These are phyloP conservation scores for Spea hammondii DNA, from an alignment of 2,797 vertebrate genomes.

Conservation along the genomic window DNA sequence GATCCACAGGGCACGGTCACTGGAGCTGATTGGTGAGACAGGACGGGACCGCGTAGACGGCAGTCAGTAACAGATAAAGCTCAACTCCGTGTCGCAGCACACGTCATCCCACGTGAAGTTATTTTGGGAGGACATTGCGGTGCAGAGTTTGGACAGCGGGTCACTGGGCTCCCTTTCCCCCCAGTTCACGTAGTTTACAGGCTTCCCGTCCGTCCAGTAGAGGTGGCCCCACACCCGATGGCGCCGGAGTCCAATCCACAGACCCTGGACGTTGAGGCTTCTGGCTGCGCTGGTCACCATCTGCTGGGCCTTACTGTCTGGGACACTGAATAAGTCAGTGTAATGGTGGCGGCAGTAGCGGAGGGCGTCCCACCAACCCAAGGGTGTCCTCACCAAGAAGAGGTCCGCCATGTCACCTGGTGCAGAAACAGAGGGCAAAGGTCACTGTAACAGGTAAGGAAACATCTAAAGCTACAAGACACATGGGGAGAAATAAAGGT, in stretches of 20 bases:
- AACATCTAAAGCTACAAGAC: neutral
- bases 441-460: neutral
- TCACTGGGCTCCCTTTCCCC: slow-evolving; percentile 10
- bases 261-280: neutral
- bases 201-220: slow-evolving; percentile 34
- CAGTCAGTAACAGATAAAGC: slow-evolving; percentile 35
- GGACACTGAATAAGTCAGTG: slow-evolving; percentile 33
- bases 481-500: neutral
- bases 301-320: slow-evolving; percentile 2
- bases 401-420: neutral
- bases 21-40: no score
- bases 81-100: slow-evolving; percentile 25
- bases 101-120: slow-evolving; percentile 35
- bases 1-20: neutral
- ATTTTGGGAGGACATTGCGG: neutral
- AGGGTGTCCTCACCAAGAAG: neutral
- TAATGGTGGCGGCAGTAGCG: slow-evolving; percentile 29
- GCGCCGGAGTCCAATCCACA: slow-evolving; percentile 30
- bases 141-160: slow-evolving; percentile 9
- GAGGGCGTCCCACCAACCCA: slow-evolving; percentile 41
- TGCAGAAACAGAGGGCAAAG: neutral
- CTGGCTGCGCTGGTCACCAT: neutral
- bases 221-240: slow-evolving; percentile 28
- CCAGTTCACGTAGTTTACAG: slow-evolving; percentile 25
- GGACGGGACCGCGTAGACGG: neutral